These are phyloP conservation scores for Diabrotica balteata DNA, from an alignment of 2,888 invertebrate genomes.

Conservation along the genomic window DNA sequence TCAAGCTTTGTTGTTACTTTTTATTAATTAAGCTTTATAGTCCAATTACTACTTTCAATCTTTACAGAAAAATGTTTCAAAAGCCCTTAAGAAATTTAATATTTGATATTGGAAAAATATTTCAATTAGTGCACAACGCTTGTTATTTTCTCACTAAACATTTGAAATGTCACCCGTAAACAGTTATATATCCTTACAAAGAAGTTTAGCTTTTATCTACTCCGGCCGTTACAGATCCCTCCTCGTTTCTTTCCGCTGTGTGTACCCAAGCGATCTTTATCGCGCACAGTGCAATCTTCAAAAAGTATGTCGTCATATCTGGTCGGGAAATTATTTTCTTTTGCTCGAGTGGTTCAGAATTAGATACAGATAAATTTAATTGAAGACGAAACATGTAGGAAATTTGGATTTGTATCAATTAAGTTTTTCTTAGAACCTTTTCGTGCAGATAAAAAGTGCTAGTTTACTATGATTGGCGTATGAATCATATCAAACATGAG, in stretches of 20 bases:
- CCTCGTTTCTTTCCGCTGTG: slow-evolving; percentile 36
- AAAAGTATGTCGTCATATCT: slow-evolving; percentile 26
- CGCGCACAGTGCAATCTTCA: slow-evolving; percentile 28
- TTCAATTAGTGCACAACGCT: no score
- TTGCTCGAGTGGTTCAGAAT: slow-evolving; percentile 18
- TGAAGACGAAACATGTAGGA: slow-evolving; percentile 24
- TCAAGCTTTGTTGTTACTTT: no score
- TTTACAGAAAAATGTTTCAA: no score
- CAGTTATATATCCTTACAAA: background rate
- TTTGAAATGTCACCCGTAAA: background rate
- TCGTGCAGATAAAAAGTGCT: background rate
- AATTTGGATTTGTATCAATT: slow-evolving; percentile 28
- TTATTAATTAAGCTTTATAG: no score
- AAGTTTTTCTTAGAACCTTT: background rate
- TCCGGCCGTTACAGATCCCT: background rate
- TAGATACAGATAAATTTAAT: slow-evolving; percentile 25
- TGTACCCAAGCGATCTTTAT: slow-evolving; percentile 41
- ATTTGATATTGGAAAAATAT: no score
- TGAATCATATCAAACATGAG: no score
- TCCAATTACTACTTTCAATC: no score
- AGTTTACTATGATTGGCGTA: background rate
- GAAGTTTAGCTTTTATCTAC: slow-evolving; percentile 5
- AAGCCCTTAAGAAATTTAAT: no score
- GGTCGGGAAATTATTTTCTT: slow-evolving; percentile 35
- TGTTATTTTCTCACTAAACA: no score